A percentile compares a stretch with the other conserved stretches of the same genome.
Evolutionary conservation across 2,113 vertebrate genomes (phyloP).

Genomic region (Lanius collurio): DNA sequence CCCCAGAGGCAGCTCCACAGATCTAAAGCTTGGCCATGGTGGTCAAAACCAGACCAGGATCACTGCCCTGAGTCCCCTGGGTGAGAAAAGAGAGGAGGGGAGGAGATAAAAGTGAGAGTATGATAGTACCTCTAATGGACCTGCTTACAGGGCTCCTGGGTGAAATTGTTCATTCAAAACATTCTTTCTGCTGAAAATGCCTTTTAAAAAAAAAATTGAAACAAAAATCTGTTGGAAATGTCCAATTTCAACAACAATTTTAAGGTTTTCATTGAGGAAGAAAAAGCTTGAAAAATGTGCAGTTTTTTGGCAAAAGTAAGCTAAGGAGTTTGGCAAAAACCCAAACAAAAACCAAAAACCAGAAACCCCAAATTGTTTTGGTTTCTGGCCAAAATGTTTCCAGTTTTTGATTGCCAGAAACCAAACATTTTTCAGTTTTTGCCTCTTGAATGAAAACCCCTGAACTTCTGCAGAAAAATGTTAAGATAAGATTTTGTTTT

Average conservation of each 20-base stretch:
- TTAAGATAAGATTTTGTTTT: neutral
- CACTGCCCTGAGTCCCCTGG: neutral
- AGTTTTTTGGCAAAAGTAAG: constrained; percentile 38
- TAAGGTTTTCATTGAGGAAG: constrained; percentile 52
- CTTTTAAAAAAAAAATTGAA: neutral
- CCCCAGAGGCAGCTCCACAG: neutral
- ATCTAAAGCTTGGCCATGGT: neutral
- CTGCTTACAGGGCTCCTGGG: neutral
- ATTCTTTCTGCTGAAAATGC: neutral
- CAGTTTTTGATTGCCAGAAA: constrained; percentile 52
- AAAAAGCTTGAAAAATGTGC: constrained; percentile 54
- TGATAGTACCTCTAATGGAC: neutral
- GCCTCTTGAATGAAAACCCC: neutral
- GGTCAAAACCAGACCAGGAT: neutral
- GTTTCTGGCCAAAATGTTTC: constrained; percentile 38
- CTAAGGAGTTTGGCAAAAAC: constrained; percentile 24
- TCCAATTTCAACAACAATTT: constrained; percentile 62
- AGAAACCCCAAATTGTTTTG: constrained; percentile 52
- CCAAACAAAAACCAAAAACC: constrained; percentile 45
- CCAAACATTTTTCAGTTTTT: constrained; percentile 31
- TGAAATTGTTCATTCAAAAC: neutral
- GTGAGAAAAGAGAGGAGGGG: neutral
- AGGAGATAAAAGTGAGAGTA: neutral
- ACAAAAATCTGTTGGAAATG: neutral
- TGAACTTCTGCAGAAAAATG: neutral